Percentiles rank a stretch among this genome's conserved stretches.
Conservation (phyloP, 2,113 vertebrate genomes). For the Mobula hypostoma region DNA sequence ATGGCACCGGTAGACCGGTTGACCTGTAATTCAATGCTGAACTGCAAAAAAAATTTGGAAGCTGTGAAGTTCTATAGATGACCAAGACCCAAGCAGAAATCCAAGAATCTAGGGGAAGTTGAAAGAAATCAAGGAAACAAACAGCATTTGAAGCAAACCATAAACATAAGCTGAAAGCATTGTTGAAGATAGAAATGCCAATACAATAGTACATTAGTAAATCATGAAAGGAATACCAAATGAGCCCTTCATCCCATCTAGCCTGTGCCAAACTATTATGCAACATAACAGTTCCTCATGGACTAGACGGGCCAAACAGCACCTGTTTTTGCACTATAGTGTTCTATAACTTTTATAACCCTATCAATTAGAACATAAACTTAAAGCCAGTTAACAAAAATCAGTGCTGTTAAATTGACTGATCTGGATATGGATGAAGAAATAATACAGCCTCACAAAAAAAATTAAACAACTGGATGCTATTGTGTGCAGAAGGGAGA, state of each 20-base stretch:
- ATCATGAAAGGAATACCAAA: background rate
- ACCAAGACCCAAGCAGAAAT: background rate
- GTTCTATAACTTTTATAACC: too few species aligned
- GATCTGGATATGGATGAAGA: background rate
- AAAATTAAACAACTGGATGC: background rate
- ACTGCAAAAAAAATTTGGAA: background rate
- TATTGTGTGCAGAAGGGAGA: background rate
- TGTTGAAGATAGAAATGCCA: background rate
- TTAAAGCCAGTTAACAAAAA: too few species aligned
- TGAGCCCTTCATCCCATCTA: too few species aligned
- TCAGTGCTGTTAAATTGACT: background rate
- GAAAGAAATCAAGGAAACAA: background rate
- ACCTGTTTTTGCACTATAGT: too few species aligned
- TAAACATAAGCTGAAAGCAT: background rate
- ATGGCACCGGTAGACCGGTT: background rate
- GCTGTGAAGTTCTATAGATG: background rate
- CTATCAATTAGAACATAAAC: too few species aligned
- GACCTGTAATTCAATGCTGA: background rate
- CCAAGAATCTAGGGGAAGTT: background rate
- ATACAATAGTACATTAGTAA: background rate
- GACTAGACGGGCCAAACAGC: too few species aligned
- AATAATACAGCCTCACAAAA: background rate
- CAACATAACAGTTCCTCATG: too few species aligned
- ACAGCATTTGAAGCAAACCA: background rate
- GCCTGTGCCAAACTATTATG: too few species aligned